Evolutionary conservation across 1,140 invertebrate genomes (phyloP).

Genomic region (Drosophila littoralis): DNA sequence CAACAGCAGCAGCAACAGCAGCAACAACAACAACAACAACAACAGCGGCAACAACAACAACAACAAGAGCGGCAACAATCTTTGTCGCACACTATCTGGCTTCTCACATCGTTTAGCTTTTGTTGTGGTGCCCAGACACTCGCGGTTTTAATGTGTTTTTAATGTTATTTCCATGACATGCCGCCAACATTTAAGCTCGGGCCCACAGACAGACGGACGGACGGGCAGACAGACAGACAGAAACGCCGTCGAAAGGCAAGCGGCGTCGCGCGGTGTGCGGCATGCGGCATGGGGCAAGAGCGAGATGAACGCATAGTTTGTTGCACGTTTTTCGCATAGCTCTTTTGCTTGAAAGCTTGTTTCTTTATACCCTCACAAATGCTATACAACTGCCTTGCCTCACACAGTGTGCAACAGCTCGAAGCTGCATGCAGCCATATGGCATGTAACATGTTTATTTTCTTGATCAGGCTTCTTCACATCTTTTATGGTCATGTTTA

Average conservation of each 20-base stretch:
- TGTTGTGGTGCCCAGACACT: conserved; percentile 75
- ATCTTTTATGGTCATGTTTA: too few relatives aligned
- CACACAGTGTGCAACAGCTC: too few relatives aligned
- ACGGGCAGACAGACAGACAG: conserved; percentile 5
- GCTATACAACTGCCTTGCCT: not conserved
- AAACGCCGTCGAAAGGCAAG: conserved; percentile 3
- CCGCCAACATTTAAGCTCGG: conserved; percentile 79
- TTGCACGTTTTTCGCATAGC: conserved; percentile 72
- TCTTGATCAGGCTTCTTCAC: too few relatives aligned
- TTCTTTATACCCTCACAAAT: not conserved
- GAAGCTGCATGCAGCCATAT: too few relatives aligned
- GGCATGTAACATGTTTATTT: too few relatives aligned
- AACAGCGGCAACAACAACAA: conserved; percentile 38
- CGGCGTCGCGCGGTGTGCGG: not conserved
- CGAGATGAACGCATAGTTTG: conserved; percentile 69
- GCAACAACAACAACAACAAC: conserved; percentile 47
- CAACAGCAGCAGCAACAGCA: conserved; percentile 21
- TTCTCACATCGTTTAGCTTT: conserved; percentile 80
- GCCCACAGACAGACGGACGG: conserved; percentile 42
- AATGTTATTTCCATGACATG: conserved; percentile 83
- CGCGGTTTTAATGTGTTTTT: conserved; percentile 82
- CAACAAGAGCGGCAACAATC: conserved; percentile 51
- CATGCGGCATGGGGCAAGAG: conserved; percentile 14
- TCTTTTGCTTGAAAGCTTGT: conserved; percentile 20
- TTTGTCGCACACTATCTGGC: conserved; percentile 56